phyloP scores from a whole-genome alignment of 1,140 invertebrate species.

The Platyscapa corneri region DNA sequence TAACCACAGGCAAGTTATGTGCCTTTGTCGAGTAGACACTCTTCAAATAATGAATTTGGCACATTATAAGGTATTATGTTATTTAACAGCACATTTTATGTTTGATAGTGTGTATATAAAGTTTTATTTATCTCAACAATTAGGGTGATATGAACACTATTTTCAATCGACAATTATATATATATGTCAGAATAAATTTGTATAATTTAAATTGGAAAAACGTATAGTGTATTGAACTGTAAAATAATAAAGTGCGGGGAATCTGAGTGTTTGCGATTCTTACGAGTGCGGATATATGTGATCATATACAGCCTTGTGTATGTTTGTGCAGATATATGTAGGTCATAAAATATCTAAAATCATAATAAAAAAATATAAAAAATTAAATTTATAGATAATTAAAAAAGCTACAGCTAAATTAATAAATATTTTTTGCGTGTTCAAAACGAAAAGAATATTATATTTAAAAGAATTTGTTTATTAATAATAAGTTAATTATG shows the following conservation, averaged over 20 bases:
- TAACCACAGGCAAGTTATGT: conserved; percentile 74
- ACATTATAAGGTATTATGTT: conserved; percentile 67
- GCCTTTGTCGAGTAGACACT: conserved; percentile 72
- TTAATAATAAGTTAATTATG: no score
- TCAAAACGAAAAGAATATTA: not conserved
- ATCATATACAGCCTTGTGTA: not conserved
- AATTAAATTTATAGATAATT: not conserved
- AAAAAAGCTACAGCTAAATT: not conserved
- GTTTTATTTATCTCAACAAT: not conserved
- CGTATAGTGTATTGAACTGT: not conserved
- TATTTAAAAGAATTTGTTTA: no score
- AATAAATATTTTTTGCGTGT: not conserved
- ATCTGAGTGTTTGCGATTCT: not conserved
- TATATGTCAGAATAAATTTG: not conserved
- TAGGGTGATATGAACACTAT: not conserved
- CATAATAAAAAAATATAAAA: not conserved
- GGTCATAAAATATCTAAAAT: not conserved
- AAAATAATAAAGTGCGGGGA: not conserved
- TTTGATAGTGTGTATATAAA: not conserved
- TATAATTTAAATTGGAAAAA: not conserved
- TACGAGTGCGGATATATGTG: not conserved
- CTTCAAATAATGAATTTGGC: conserved; percentile 72
- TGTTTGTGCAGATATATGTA: not conserved
- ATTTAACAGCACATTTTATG: not conserved
- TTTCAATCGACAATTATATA: not conserved